Evolutionary conservation across 2,888 invertebrate genomes (phyloP), one percentile per base, ranked within the genome.

Genomic region (Sphecodes monilicornis): DNA sequence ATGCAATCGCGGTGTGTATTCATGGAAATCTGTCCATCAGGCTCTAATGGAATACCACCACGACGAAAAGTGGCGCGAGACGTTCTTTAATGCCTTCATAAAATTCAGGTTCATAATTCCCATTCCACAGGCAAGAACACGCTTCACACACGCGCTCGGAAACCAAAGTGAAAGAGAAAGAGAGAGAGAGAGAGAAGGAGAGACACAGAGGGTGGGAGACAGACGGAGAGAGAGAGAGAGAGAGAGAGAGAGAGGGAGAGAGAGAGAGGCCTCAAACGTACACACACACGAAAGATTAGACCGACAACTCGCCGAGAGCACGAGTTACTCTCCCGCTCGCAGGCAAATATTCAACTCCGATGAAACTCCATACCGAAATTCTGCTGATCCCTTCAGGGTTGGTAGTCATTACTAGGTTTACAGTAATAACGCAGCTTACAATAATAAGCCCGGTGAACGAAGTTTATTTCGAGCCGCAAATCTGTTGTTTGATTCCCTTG

Each of bases 341-440:
- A 87, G 90, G 89, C 91, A 91, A 92, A 92, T 90, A 92, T 92
- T 92, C 91, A 91, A 87, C 91, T 90, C 90, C 77, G 88, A 90
- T 83, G 91, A 90, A 91, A 91, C 85, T 89, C 85, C 85, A 71
- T 84, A 80, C 87, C 85, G 83, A 87, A 89, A 90, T 92, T 91
- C 86, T 88, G 91, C 91, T 91, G 91, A 90, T 91, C 90, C 92
- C 88, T 90, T 90, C 88, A 77, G 89, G 88, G 85, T 88, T 86
- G 85, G 81, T 86, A 90, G 90, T 91, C 92, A 89, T 92, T 91
- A 91, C 91, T 82, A 79, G 86, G 78, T 90, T 91, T 83, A 87
- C 82, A 85, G 81, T 90, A 89, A 85, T 86, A 89, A 86, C 86
- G 85, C 46, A 54, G 87, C 86, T 90, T 85, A 84, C 84, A 86